Evolutionary conservation across 2,113 vertebrate species (phyloP), one percentile per base, ranked within the genome.

Genomic region (Ceyx cyanopectus): DNA sequence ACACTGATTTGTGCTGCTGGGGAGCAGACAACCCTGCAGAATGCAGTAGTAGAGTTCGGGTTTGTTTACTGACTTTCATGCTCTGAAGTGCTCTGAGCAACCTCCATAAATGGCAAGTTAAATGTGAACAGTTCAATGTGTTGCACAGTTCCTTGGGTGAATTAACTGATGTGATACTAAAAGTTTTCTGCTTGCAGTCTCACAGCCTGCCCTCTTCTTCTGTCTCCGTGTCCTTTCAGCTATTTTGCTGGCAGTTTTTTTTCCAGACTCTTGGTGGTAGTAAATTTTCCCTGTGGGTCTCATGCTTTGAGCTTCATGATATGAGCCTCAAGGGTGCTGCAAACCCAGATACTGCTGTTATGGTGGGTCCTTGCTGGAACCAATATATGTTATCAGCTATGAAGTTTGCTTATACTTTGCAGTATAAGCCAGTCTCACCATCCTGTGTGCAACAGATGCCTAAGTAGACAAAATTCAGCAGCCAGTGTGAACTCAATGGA

Each of bases 51-150:
- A 77, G 54, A 58, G 34, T 82, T 91, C 17, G 37, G n/a, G 34
- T 94, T 79, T 92, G 41, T 91, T 95, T 90, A 83, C 53, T 88
- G 82, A 43, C 72, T 95, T 91, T 21, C 63, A 40, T 83, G 53
- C 27, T 86, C 60, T 51, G 40, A 85, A 66, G 51, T 80, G 87
- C 82, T 90, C 53, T 1, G 5, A 91, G 79, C 43, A 87, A 40
- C 60, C 56, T 78, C 76, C 61, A 54, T 30, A 91, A 87, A 87
- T 53, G 60, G 82, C 68, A 81, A 91, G 43, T 91, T 66, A 62
- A 82, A 90, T 74, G 85, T 56, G 80, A 85, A 53, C 73, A 83
- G 61, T 12, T 90, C 82, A 68, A 21, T 32, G 40, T 68, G 53
- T 63, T 61, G 26, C 48, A 14, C 20, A 48, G 69, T 10, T 83